Base-by-base conservation (phyloP, 2,888 invertebrate genomes). In the Diarsia mendica region DNA sequence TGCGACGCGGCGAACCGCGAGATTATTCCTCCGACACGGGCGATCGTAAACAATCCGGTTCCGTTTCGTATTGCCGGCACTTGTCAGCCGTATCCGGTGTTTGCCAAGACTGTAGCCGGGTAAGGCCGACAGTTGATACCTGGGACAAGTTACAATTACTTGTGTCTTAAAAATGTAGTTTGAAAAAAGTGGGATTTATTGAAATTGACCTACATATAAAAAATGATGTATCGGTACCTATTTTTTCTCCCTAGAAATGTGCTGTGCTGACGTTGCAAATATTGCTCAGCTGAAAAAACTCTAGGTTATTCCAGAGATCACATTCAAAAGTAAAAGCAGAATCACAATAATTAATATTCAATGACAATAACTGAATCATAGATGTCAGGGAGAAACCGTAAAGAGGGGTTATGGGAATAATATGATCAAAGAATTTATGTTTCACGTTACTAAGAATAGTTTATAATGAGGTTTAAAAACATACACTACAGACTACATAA, bases 41-140 rank as follows among this genome's bases (percentile, higher is more conserved):
- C 61, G 66, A n/a, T 64, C 83, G 80, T 83, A 83, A 83, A 80
- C 79, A 83, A 79, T 48, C 51, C 58, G 46, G 72, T 58, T 83
- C 83, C 66, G 83, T 63, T 63, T 71, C 63, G 66, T 72, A 79
- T 80, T 67, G 79, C 72, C 72, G 67, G 60, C 46, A 48, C 49
- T 78, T 67, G 79, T 71, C 83, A 77, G 55, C 28, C 39, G 49
- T 33, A 53, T 51, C 55, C 82, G 44, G 18, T 78, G 71, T 80
- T 80, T 79, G 79, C 72, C 72, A 83, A 63, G 55, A 70, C 66
- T 46, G 28, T 49, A 33, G 44, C 33, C 33, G 15, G 53, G 49
- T 83, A 49, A 69, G 39, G 18, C 18, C 3, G 65, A 69, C 63
- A 77, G 63, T 67, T 82, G 67, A 77, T 51, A 82, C 28, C 55